phyloP scores from a whole-genome alignment of 37 sponge, comb jelly and placozoan species.

The Halisarca cf. caerulea region DNA sequence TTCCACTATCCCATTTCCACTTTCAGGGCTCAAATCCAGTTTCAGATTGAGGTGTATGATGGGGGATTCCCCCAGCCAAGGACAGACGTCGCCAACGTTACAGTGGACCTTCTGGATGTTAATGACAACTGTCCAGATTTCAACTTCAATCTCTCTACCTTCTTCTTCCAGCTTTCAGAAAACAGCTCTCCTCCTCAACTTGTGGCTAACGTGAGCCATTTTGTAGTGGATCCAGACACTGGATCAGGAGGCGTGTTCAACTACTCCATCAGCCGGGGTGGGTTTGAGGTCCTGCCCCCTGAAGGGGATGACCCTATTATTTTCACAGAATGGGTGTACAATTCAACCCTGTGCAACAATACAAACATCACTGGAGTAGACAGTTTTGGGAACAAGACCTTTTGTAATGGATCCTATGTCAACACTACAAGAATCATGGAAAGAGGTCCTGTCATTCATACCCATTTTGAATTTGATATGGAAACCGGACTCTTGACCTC shows the following conservation, averaged over 20 bases:
- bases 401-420: background rate
- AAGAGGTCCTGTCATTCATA: background rate
- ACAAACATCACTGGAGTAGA: background rate
- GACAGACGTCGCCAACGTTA: constrained; percentile 59
- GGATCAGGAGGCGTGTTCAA: constrained; percentile 56
- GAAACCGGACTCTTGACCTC: constrained; percentile 41
- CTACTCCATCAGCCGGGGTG: constrained; percentile 24
- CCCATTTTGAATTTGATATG: constrained; percentile 9
- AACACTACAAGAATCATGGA: background rate
- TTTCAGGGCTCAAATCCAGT: constrained; percentile 35
- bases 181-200: constrained; percentile 36
- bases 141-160: constrained; percentile 35
- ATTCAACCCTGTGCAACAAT: background rate
- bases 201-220: constrained; percentile 37
- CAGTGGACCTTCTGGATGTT: constrained; percentile 42
- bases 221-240: constrained; percentile 61
- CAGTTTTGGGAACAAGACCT: background rate
- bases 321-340: background rate
- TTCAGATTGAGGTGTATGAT: constrained; percentile 77
- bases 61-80: constrained; percentile 80
- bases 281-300: constrained; percentile 13
- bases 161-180: constrained; percentile 37
- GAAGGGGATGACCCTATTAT: background rate
- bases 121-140: constrained; percentile 77
- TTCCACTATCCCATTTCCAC: constrained; percentile 8